Evolutionary conservation across 2,888 invertebrate species (phyloP).

Genomic region (Autographa pulchrina): DNA sequence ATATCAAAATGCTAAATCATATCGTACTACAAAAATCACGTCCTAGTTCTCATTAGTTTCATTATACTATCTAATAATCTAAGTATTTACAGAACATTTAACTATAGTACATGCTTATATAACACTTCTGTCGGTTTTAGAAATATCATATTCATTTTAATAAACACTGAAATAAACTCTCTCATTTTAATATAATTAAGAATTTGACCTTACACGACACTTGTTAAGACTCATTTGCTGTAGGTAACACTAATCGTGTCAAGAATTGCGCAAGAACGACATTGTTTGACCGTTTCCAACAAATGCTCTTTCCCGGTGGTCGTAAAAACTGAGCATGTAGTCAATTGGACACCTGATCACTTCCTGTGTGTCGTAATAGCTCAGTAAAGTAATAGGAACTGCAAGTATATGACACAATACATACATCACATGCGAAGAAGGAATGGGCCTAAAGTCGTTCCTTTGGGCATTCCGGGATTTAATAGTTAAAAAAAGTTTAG

Average conservation of each 20-base stretch:
- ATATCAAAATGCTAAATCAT: not conserved
- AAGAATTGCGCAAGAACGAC: conserved; percentile 27
- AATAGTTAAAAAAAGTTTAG: not conserved
- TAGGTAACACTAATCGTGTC: conserved; percentile 18
- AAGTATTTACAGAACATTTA: no score
- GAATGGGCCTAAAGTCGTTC: not conserved
- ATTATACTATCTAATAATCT: no score
- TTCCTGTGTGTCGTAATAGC: conserved; percentile 36
- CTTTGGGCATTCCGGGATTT: not conserved
- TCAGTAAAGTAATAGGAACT: conserved; percentile 15
- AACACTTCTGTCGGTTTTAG: no score
- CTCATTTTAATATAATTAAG: not conserved
- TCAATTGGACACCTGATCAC: conserved; percentile 15
- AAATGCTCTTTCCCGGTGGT: conserved; percentile 27
- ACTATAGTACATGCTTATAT: no score
- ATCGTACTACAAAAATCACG: not conserved
- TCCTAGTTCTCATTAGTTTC: no score
- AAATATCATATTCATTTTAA: no score
- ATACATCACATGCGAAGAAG: not conserved
- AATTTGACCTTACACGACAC: not conserved
- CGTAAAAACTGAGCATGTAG: conserved; percentile 36
- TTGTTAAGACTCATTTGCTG: not conserved
- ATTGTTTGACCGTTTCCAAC: conserved; percentile 25
- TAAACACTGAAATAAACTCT: no score
- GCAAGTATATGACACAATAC: no score